These are phyloP conservation scores for Hydrocynus forskahlii DNA, from an alignment of 2,797 vertebrate genomes.

Conservation along the genomic window DNA sequence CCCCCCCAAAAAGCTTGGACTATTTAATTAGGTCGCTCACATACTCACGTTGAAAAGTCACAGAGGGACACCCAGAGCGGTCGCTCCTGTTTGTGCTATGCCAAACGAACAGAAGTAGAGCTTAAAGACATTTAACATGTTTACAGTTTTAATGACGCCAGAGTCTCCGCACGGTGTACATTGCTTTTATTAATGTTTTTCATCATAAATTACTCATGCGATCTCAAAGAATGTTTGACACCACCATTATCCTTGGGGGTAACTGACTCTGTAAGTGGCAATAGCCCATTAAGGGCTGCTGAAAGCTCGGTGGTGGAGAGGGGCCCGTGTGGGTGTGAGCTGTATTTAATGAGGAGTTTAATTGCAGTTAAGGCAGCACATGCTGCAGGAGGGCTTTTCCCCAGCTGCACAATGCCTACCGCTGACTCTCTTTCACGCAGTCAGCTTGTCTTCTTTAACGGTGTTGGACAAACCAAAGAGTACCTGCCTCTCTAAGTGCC, in stretches of 20 bases:
- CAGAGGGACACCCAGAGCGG: conserved; percentile 62
- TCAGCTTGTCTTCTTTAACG: conserved; percentile 38
- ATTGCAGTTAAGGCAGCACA: conserved; percentile 31
- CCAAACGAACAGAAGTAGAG: conserved; percentile 18
- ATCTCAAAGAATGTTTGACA: conserved; percentile 43
- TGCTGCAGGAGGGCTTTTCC: conserved; percentile 38
- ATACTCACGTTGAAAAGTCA: conserved; percentile 63
- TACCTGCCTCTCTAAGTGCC: conserved; percentile 32
- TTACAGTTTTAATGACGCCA: conserved; percentile 36
- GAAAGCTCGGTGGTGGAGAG: conserved; percentile 36
- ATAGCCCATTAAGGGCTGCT: conserved; percentile 37
- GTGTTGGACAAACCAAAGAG: conserved; percentile 43
- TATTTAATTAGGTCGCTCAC: conserved; percentile 78
- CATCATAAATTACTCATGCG: conserved; percentile 36
- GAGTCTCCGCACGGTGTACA: conserved; percentile 8
- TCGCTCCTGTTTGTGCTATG: conserved; percentile 56
- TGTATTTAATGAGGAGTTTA: conserved; percentile 50
- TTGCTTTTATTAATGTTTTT: conserved; percentile 23
- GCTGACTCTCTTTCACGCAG: conserved; percentile 33
- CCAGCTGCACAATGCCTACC: conserved; percentile 42
- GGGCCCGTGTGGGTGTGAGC: conserved; percentile 40
- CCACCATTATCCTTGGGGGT: conserved; percentile 37
- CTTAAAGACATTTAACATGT: conserved; percentile 35
- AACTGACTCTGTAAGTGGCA: conserved; percentile 39
- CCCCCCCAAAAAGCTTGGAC: conserved; percentile 69